A percentile compares a stretch with the other conserved stretches of the same genome.
Conservation (phyloP, 2,888 invertebrate species). For the Apamea sordens region DNA sequence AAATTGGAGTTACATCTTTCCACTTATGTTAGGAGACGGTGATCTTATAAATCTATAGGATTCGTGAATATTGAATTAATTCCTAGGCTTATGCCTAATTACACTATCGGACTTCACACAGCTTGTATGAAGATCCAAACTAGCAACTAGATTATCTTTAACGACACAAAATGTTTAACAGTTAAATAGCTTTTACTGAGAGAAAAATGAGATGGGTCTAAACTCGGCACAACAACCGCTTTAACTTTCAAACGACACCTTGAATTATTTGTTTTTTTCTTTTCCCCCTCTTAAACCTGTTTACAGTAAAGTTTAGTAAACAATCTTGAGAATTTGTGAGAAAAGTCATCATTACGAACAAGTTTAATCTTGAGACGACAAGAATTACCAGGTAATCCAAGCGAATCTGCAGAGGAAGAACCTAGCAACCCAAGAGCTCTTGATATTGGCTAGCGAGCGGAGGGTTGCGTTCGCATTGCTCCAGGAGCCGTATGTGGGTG, state of each 20-base stretch:
- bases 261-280: conserved; percentile 40
- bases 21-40: no score
- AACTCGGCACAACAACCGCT: conserved; percentile 17
- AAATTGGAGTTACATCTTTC: no score
- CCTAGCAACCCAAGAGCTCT: no score
- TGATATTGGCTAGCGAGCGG: no score
- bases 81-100: not conserved
- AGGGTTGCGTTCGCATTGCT: no score
- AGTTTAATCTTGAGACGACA: no score
- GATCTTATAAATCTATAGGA: not conserved
- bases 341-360: no score
- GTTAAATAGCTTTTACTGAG: not conserved
- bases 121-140: not conserved
- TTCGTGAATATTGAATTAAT: not conserved
- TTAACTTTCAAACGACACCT: conserved; percentile 47
- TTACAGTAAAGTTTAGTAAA: no score
- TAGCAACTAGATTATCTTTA: not conserved
- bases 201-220: conserved; percentile 1
- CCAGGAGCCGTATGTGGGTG: no score
- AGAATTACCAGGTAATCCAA: no score
- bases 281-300: conserved; percentile 1
- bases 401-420: no score
- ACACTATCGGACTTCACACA: not conserved
- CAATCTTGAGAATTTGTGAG: no score
- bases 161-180: not conserved